Evolutionary conservation across 2,113 vertebrate species (phyloP), one percentile per base, ranked within the genome.

Genomic region (Uria aalge): DNA sequence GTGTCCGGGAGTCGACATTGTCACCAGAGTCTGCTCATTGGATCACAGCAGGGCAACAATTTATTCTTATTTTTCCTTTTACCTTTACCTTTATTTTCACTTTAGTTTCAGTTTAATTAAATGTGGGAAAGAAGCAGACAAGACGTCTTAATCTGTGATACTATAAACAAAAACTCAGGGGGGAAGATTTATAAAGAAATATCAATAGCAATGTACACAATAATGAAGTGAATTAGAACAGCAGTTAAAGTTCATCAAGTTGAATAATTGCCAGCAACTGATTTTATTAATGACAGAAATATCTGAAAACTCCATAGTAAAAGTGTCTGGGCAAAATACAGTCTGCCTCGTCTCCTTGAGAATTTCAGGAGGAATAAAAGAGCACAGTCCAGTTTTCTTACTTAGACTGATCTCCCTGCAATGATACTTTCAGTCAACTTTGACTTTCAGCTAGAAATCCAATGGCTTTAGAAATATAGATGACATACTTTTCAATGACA

Each of bases 181-280:
- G 53, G 38, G 57, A 95, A 96, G 62, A 85, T 88, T 92, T 96
- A 76, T 69, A 71, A 75, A 87, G 29, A 90, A 75, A 83, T 94
- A 57, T 72, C 82, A 88, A 69, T 79, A 77, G 29, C 68, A 92
- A 69, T 57, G 22, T 80, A 78, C n/a, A 85, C 9, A 88, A 91
- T 38, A 92, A 95, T 92, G 32, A 95, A 81, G 43, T 85, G 15
- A 88, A 94, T 89, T 94, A 93, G 82, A 85, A 90, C 34, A 95
- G 85, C 60, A 94, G 88, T 76, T 95, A 93, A 93, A 90, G 36
- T 88, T 75, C 50, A 83, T 95, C 81, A 92, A 56, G 77, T 85
- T 94, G 78, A 97, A 90, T 45, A 62, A 94, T 83, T 88, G 16
- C 10, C 85, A 59, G 36, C 8, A 56, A 59, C 2, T 52, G 29